These are phyloP conservation scores for Cynopterus brachyotis DNA, from an alignment of 2,113 vertebrate genomes.

Conservation along the genomic window DNA sequence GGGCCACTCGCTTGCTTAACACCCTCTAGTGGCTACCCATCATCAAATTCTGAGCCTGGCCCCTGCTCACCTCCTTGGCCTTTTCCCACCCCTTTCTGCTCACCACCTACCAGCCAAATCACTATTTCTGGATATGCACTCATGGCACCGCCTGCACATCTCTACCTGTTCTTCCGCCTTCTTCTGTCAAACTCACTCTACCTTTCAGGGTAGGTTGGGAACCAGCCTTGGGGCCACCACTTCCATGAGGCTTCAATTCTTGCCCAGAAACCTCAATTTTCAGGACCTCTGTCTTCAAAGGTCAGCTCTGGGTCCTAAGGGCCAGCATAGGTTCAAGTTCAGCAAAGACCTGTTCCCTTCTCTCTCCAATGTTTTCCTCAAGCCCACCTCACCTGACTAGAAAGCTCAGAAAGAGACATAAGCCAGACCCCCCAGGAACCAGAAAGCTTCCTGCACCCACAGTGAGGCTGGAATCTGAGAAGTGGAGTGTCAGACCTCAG, in stretches of 20 bases:
- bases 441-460: not conserved
- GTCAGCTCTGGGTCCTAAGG: not conserved
- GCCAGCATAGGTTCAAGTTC: not conserved
- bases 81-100: not conserved
- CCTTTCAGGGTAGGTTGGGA: not conserved
- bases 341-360: not conserved
- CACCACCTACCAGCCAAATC: too few species aligned
- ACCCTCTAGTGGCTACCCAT: not conserved
- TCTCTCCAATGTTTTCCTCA: not conserved
- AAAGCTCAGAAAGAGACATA: not conserved
- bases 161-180: not conserved
- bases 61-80: fast-evolving
- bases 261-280: not conserved
- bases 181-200: not conserved
- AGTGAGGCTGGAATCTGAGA: not conserved
- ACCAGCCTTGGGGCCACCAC: not conserved
- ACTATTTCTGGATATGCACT: not conserved
- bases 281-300: not conserved
- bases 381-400: not conserved
- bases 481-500: not conserved
- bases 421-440: not conserved
- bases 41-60: not conserved
- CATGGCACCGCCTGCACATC: not conserved
- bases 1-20: not conserved
- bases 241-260: not conserved